Conservation (phyloP, 1,140 invertebrate genomes). For the Pachyrhynchus sulphureomaculatus region DNA sequence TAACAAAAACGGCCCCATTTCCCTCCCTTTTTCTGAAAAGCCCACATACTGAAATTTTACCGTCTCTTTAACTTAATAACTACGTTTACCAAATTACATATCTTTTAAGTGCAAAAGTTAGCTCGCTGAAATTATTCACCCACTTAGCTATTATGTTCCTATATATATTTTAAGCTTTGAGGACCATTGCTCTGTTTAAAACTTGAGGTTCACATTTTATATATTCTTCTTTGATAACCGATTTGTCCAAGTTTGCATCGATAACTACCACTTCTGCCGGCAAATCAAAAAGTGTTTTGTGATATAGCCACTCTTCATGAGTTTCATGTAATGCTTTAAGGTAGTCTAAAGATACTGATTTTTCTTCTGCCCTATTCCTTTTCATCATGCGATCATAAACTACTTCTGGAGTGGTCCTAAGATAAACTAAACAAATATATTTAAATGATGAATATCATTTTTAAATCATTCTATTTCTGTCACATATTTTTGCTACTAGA, state of each 20-base stretch:
- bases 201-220: conserved; percentile 55
- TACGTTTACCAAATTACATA: too few species aligned
- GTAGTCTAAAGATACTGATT: conserved; percentile 67
- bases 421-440: conserved; percentile 69
- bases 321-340: conserved; percentile 29
- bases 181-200: conserved; percentile 16
- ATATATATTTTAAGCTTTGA: conserved; percentile 3
- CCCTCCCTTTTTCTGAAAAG: too few species aligned
- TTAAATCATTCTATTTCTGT: too few species aligned
- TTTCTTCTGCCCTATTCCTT: conserved; percentile 78
- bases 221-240: conserved; percentile 62
- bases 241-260: conserved; percentile 63
- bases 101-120: too few species aligned
- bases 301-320: conserved; percentile 31
- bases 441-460: not conserved
- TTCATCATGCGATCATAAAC: conserved; percentile 77
- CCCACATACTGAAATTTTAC: too few species aligned
- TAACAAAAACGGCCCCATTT: too few species aligned
- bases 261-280: conserved; percentile 64
- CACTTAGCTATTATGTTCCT: too few species aligned
- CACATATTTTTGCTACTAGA: too few species aligned
- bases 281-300: conserved; percentile 56
- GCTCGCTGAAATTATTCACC: too few species aligned
- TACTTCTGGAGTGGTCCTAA: conserved; percentile 77
- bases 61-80: too few species aligned